Base-by-base conservation (phyloP, 1,140 invertebrate species). In the Drosophila willistoni region DNA sequence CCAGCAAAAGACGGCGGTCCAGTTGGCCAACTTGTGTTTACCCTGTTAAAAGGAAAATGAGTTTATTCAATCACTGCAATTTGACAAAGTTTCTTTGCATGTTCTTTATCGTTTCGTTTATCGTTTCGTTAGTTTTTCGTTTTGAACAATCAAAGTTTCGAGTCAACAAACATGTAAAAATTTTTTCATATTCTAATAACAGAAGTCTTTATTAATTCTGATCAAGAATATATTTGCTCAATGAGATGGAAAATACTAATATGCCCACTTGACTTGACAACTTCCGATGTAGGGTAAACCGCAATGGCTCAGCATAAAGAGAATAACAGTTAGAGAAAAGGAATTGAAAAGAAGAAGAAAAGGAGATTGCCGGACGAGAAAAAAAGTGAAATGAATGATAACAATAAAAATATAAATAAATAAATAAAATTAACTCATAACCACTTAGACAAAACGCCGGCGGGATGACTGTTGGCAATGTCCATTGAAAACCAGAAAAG, bases 401-500 rank as follows among this genome's bases (percentile, higher is more conserved):
- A 83, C 83, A 83, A 89, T 87, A 89, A 89, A 51, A 87, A 89
- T 89, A 82, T 86, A 87, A 87, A 87, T 86, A 87, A 87, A 87
- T 87, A 87, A 87, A 89, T 89, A 89, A 87, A 87, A 87, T 87
- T 87, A 87, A 87, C 83, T 86, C 83, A 86, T 87, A 86, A 86
- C 83, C 83, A 87, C 83, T 86, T 86, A 79, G 83, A 71, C 51
- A 68, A 29, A 79, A 84, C 79, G 76, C 2, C 83, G 77, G 61
- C 39, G 25, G 36, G 56, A 44, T 14, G 7, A 54, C 71, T 63
- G 68, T 47, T 14, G 44, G 6, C 36, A 57, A 51, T 55, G 33
- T 71, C 64, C 51, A 41, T 29, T 29, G 29, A 39, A 44, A 44
- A 44, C 9, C 60, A 39, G 42, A 71, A 44, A 60, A 55, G 4